A percentile compares a stretch with the other conserved stretches of the same genome.
Conservation (phyloP, 2,888 invertebrate species). For the Fragum sueziense region DNA sequence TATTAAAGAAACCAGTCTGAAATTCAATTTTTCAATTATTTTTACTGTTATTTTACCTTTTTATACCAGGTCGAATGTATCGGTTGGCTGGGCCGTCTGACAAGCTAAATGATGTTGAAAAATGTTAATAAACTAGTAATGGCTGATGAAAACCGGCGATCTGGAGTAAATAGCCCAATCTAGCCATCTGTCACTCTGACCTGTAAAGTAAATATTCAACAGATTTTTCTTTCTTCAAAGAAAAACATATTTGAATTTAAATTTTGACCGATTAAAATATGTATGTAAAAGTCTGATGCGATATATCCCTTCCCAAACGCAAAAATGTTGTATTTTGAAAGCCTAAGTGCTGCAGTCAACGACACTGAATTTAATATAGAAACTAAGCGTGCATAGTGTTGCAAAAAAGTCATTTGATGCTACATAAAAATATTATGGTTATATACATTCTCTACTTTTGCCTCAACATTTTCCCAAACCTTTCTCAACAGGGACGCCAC, state of each 20-base stretch:
- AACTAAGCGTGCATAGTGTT: too few relatives aligned
- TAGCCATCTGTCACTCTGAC: constrained; percentile 4
- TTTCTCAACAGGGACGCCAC: too few relatives aligned
- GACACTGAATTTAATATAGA: too few relatives aligned
- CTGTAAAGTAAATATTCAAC: constrained; percentile 3
- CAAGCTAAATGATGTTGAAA: neutral
- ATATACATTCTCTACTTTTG: too few relatives aligned
- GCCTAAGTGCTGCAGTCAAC: too few relatives aligned
- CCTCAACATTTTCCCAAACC: too few relatives aligned
- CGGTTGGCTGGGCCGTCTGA: neutral
- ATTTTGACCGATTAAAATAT: neutral
- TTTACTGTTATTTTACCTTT: neutral
- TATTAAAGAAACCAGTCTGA: neutral
- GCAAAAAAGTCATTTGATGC: too few relatives aligned
- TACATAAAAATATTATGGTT: too few relatives aligned
- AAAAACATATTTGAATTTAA: neutral
- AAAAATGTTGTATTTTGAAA: too few relatives aligned
- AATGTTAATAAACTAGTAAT: neutral
- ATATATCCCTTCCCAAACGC: too few relatives aligned
- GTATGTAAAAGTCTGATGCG: too few relatives aligned
- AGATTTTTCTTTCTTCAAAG: neutral
- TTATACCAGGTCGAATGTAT: neutral
- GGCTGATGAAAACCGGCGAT: neutral
- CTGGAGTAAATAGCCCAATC: neutral
- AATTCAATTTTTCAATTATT: neutral